Conservation (phyloP, 2,797 vertebrate species). For the Lepilemur ruficaudatus region DNA sequence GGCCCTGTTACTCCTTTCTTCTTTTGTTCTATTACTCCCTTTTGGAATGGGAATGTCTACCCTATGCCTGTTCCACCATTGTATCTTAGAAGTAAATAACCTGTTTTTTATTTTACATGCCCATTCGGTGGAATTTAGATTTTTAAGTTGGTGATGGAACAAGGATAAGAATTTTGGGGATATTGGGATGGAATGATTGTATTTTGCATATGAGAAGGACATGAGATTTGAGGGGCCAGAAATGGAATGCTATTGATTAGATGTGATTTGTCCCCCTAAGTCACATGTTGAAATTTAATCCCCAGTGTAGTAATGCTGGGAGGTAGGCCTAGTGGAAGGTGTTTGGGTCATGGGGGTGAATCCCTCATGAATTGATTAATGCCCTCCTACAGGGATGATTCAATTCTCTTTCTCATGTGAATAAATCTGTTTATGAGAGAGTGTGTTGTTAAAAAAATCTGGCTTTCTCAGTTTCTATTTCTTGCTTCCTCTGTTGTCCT, state of each 20-base stretch:
- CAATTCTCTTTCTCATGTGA: background rate
- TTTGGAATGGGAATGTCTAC: background rate
- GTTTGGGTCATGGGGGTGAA: background rate
- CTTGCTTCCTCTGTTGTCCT: background rate
- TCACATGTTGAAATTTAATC: background rate
- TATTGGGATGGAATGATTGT: background rate
- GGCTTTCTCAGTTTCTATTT: background rate
- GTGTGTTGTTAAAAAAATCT: background rate
- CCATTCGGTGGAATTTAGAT: background rate
- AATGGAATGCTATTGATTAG: background rate
- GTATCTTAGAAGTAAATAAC: background rate
- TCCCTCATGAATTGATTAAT: background rate
- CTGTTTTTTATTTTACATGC: background rate
- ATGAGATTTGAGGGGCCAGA: background rate
- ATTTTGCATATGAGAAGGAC: background rate
- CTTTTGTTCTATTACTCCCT: background rate
- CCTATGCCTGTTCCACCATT: background rate
- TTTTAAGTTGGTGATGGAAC: background rate
- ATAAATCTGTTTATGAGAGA: background rate
- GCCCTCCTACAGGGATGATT: background rate
- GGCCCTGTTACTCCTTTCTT: background rate
- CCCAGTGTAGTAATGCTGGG: background rate
- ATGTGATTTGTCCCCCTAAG: background rate
- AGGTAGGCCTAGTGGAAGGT: background rate
- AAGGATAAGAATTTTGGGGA: background rate